Percentiles rank a stretch among this genome's conserved stretches.
Evolutionary conservation across 2,888 invertebrate species (phyloP).

Genomic region (Arrhopalites spinosus): DNA sequence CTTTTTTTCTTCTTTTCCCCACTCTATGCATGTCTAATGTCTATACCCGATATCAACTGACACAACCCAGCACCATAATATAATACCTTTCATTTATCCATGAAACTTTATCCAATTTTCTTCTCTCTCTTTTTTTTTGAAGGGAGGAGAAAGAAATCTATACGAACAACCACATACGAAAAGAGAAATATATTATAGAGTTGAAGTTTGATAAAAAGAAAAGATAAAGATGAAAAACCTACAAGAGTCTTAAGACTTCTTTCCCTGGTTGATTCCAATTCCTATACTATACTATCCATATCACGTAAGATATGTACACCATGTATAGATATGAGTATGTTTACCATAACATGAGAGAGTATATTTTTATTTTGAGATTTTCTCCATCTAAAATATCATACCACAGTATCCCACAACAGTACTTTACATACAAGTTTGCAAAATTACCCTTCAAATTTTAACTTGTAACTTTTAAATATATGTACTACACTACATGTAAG

Average conservation of each 20-base stretch:
- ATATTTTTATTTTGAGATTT: not conserved
- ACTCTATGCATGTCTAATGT: too few relatives aligned
- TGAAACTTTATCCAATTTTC: constrained; percentile 41
- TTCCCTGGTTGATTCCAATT: not conserved
- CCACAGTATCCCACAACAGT: too few relatives aligned
- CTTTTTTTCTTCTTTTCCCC: too few relatives aligned
- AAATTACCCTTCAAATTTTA: too few relatives aligned
- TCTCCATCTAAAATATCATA: not conserved
- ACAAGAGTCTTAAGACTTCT: not conserved
- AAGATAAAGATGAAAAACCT: constrained; percentile 10
- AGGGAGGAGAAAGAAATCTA: not conserved
- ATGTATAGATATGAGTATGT: not conserved
- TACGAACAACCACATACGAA: not conserved
- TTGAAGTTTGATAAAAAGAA: constrained; percentile 3
- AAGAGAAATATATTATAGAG: constrained; percentile 8
- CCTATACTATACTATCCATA: not conserved
- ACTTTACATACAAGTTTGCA: too few relatives aligned
- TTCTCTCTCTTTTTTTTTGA: too few relatives aligned
- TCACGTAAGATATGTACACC: not conserved
- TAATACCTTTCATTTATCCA: constrained; percentile 25
- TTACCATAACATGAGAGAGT: not conserved
- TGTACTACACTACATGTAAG: too few relatives aligned
- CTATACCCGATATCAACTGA: too few relatives aligned
- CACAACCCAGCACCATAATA: too few relatives aligned
- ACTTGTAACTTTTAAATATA: too few relatives aligned